These are phyloP conservation scores for Drosophila insularis DNA, from an alignment of 1,140 invertebrate species.

Conservation along the genomic window DNA sequence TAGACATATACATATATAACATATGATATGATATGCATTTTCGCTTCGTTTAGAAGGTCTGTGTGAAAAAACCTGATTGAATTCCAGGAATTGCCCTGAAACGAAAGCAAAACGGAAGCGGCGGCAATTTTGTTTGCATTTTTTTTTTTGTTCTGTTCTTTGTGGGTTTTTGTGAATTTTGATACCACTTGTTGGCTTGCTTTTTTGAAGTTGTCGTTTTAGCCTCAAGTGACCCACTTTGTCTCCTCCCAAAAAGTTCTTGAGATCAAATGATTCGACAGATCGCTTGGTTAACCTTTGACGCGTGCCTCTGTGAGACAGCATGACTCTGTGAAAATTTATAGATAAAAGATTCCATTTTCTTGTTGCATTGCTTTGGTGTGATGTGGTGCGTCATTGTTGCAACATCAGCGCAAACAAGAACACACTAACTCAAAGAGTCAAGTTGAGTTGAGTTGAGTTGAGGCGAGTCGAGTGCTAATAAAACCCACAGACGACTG, in stretches of 20 bases:
- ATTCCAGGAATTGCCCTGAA: conserved; percentile 66
- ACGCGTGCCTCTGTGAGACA: conserved; percentile 67
- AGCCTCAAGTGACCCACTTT: conserved; percentile 14
- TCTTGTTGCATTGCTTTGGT: conserved; percentile 28
- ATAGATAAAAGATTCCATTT: conserved; percentile 42
- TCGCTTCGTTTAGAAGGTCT: conserved; percentile 20
- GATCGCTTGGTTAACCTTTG: conserved; percentile 49
- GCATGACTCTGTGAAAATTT: conserved; percentile 52
- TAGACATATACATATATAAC: conserved; percentile 27
- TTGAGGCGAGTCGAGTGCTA: conserved; percentile 58
- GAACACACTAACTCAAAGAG: conserved; percentile 44
- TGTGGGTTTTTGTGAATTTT: conserved; percentile 44
- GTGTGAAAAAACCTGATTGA: conserved; percentile 67
- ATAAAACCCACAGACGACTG: conserved; percentile 67
- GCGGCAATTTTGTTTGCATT: conserved; percentile 10
- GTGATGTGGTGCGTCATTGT: conserved; percentile 68
- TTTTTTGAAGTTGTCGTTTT: conserved; percentile 8
- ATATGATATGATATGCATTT: conserved; percentile 20
- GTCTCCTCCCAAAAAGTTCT: background rate
- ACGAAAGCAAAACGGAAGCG: conserved; percentile 65
- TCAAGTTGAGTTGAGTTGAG: background rate
- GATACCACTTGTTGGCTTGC: conserved; percentile 23
- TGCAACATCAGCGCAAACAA: conserved; percentile 77
- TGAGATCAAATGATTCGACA: conserved; percentile 14
- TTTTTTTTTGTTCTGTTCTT: conserved; percentile 30